Evolutionary conservation across 2,797 vertebrate species (phyloP).

Genomic region (Thripadectes ignobilis): DNA sequence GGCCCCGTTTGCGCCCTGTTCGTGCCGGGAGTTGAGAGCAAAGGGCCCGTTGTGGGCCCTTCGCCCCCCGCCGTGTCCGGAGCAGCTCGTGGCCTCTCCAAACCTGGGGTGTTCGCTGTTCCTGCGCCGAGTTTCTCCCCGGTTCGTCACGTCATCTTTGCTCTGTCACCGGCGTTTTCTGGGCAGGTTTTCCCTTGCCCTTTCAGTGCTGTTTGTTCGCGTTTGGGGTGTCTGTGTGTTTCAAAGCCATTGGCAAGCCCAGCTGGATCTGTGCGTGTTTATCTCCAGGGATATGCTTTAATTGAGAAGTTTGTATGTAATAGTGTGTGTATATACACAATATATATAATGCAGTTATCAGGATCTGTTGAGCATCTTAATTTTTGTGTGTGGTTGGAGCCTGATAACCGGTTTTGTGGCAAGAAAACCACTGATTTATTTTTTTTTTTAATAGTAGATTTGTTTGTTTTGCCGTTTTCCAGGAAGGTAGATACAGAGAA

Average conservation of each 20-base stretch:
- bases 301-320: not conserved
- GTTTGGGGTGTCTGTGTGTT: not conserved
- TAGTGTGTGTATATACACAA: rapidly evolving
- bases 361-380: not conserved
- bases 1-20: no score
- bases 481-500: not conserved
- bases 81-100: not conserved
- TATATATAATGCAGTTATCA: not conserved
- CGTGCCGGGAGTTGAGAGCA: no score
- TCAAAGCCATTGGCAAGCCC: not conserved
- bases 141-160: not conserved
- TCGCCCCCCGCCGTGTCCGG: rapidly evolving
- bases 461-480: not conserved
- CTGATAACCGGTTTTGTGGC: not conserved
- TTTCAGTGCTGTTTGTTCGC: not conserved
- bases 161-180: not conserved
- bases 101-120: not conserved
- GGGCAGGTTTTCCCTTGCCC: not conserved
- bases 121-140: not conserved
- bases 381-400: not conserved
- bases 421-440: not conserved
- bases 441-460: not conserved
- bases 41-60: not conserved
- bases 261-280: not conserved
- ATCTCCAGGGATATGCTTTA: not conserved